Conservation (phyloP, 2,113 vertebrate genomes). For the Fukomys damarensis region DNA sequence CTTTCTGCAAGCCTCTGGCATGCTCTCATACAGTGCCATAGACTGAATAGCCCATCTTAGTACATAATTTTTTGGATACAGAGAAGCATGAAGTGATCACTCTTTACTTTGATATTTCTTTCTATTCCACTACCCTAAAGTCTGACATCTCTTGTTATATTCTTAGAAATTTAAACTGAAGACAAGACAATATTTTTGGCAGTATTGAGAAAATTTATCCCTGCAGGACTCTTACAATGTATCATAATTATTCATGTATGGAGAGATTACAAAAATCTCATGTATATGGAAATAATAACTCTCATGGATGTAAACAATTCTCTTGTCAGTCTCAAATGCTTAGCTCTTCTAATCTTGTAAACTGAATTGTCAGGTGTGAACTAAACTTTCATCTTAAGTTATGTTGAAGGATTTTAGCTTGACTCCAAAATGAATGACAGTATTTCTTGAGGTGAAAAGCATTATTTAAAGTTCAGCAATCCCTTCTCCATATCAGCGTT, state of each 20-base stretch:
- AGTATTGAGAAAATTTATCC: conserved; percentile 55
- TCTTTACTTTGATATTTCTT: background rate
- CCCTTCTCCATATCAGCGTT: conserved; percentile 29
- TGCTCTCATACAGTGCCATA: background rate
- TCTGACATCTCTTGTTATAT: conserved; percentile 41
- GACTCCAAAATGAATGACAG: conserved; percentile 52
- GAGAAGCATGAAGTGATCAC: background rate
- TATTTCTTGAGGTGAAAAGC: conserved; percentile 22
- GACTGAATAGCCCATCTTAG: background rate
- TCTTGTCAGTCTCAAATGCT: conserved; percentile 49
- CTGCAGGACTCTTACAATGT: conserved; percentile 26
- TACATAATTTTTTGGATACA: background rate
- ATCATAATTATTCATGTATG: conserved; percentile 23
- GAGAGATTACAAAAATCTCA: conserved; percentile 35
- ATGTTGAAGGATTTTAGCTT: conserved; percentile 30
- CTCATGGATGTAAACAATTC: conserved; percentile 44
- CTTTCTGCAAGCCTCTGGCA: background rate
- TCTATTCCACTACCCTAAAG: conserved; percentile 31
- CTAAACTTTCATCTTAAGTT: conserved; percentile 31
- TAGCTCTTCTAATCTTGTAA: conserved; percentile 60
- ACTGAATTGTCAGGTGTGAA: background rate
- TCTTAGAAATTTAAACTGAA: conserved; percentile 57
- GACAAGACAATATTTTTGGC: conserved; percentile 12
- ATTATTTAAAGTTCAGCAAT: conserved; percentile 57
- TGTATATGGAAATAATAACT: background rate